Evolutionary conservation across 1,140 invertebrate species (phyloP), one percentile per base, ranked within the genome.

Genomic region (Aradophagus sp.): DNA sequence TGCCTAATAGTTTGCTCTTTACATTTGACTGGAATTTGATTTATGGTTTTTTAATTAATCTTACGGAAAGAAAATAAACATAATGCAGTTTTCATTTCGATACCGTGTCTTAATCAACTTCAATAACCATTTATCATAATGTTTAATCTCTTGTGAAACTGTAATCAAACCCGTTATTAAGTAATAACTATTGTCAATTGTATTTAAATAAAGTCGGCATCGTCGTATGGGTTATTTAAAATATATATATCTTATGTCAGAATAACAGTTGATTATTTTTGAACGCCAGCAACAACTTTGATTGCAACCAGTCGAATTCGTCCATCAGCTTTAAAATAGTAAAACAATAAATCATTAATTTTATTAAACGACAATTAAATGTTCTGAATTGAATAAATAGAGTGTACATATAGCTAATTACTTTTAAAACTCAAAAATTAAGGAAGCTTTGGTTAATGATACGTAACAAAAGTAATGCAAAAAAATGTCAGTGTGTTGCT

Each of bases 401-500:
- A n/a, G n/a, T n/a, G n/a, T n/a, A n/a, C n/a, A n/a, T n/a, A n/a
- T n/a, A n/a, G n/a, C n/a, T n/a, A n/a, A n/a, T n/a, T n/a, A n/a
- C n/a, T n/a, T n/a, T n/a, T n/a, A n/a, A 65, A 47, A 63, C 7
- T n/a, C 13, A 6, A 26, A 16, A 1, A 29, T 2, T 29, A 11
- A 11, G 2, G 7, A 13, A 41, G 11, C 13, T 44, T 32, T 19
- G 12, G 15, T 11, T 26, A 36, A 47, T 29, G 20, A 12, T 15
- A 32, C 4, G 29, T 20, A 48, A 36, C 11, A 36, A 23, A 41
- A 23, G 5, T 23, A 53, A 1, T 20, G 55, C 47, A 65, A 23
- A 61, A 53, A 70, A 66, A 32, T 72, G 72, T 77, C 65, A 65
- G 52, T 77, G 72, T 77, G 52, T 65, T n/a, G 68, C 72, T 77